phyloP scores from a whole-genome alignment of 2,797 vertebrate genomes.

The Muraenolepis orangiensis region DNA sequence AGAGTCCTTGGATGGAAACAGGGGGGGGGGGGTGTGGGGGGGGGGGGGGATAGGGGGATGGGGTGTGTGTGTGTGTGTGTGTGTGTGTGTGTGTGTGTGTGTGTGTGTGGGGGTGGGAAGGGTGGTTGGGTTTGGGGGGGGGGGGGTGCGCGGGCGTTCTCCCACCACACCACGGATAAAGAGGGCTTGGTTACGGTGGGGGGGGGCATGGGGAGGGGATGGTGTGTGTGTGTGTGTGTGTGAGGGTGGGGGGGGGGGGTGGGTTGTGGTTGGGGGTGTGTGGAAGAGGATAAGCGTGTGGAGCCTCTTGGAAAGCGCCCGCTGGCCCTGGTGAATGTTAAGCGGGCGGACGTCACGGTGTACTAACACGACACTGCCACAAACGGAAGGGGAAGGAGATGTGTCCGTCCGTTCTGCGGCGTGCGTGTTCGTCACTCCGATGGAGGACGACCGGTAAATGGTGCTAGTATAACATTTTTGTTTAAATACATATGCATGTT shows the following conservation, averaged over 20 bases:
- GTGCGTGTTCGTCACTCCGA: conserved; percentile 19
- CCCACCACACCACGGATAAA: conserved; percentile 10
- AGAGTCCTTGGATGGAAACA: neutral
- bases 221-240: no score
- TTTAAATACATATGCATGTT: neutral
- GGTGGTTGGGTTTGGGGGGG: neutral
- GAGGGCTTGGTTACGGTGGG: neutral
- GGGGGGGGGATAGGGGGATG: no score
- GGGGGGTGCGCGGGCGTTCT: conserved; percentile 9
- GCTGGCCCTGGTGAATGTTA: conserved; percentile 2
- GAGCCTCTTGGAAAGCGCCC: conserved; percentile 9
- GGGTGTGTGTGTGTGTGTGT: no score
- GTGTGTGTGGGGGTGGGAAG: no score
- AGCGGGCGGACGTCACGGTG: conserved; percentile 8
- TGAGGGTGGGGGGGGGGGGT: neutral
- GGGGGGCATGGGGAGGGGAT: neutral
- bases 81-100: no score
- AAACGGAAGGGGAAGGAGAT: conserved; percentile 17
- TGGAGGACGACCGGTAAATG: conserved; percentile 40
- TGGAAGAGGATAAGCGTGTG: neutral
- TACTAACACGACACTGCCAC: conserved; percentile 12
- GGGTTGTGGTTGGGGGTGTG: neutral
- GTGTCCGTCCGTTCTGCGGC: conserved; percentile 20
- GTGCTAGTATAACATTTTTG: no score
- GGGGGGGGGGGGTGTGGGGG: neutral